Conservation (phyloP, 2,797 vertebrate species). For the Erethizon dorsatum region DNA sequence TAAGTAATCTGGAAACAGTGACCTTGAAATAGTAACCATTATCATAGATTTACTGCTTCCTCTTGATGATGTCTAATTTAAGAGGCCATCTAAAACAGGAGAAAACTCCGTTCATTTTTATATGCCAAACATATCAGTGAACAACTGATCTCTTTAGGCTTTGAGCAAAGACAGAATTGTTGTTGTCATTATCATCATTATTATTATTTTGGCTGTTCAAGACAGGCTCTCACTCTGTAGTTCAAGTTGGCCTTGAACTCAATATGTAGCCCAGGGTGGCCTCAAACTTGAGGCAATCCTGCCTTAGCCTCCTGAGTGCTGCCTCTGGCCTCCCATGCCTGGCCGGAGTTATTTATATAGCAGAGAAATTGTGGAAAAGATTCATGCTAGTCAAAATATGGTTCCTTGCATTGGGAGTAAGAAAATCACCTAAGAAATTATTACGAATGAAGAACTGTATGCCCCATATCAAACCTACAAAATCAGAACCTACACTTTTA, state of each 20-base stretch:
- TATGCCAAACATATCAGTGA: not conserved
- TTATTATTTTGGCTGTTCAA: not conserved
- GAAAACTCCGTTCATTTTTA: not conserved
- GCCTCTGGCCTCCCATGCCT: not conserved
- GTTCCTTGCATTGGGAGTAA: not conserved
- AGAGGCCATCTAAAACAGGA: not conserved
- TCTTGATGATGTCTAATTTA: not conserved
- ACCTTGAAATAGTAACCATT: not conserved
- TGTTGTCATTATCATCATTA: not conserved
- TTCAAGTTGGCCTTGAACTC: not conserved
- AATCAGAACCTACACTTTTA: not conserved
- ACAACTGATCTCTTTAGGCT: not conserved
- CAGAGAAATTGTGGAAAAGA: not conserved
- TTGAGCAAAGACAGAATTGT: not conserved
- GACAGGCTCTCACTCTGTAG: not conserved
- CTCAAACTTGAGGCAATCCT: not conserved
- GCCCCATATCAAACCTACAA: not conserved
- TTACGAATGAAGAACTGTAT: not conserved
- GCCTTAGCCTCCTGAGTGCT: not conserved
- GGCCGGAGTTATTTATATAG: not conserved
- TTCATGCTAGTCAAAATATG: not conserved
- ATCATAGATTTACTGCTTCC: not conserved
- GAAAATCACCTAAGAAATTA: not conserved
- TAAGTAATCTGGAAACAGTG: not conserved
- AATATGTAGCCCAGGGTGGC: not conserved